These are phyloP conservation scores for Cantharis rufa DNA, from an alignment of 2,888 invertebrate species.

Conservation along the genomic window DNA sequence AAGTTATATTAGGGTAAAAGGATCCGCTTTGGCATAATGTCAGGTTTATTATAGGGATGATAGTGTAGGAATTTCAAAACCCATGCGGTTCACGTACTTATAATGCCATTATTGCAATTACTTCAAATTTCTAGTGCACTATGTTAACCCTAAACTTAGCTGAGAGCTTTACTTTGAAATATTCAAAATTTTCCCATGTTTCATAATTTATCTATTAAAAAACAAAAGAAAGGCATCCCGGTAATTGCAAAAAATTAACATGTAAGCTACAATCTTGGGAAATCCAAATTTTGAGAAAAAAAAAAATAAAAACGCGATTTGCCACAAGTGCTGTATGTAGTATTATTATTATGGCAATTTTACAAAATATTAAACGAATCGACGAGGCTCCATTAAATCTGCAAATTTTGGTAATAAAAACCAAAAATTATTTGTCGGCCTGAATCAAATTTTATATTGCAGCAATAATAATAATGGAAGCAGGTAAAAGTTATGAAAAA, in stretches of 20 bases:
- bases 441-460: background rate
- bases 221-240: too few species aligned
- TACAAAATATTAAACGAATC: background rate
- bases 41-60: constrained; percentile 15
- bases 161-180: background rate
- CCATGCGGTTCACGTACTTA: constrained; percentile 1
- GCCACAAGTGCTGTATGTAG: too few species aligned
- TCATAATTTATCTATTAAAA: background rate
- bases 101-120: background rate
- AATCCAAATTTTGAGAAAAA: too few species aligned
- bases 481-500: background rate
- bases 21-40: constrained; percentile 13
- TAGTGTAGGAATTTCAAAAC: constrained; percentile 13
- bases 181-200: background rate
- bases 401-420: background rate
- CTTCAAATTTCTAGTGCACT: background rate
- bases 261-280: too few species aligned
- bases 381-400: background rate
- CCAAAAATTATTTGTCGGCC: background rate
- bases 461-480: background rate
- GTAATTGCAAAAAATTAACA: too few species aligned
- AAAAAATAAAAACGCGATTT: background rate
- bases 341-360: background rate
- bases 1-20: constrained; percentile 22
- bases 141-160: background rate